These are phyloP conservation scores for Drosophila gaucha DNA, from an alignment of 2,888 invertebrate genomes.

Conservation along the genomic window DNA sequence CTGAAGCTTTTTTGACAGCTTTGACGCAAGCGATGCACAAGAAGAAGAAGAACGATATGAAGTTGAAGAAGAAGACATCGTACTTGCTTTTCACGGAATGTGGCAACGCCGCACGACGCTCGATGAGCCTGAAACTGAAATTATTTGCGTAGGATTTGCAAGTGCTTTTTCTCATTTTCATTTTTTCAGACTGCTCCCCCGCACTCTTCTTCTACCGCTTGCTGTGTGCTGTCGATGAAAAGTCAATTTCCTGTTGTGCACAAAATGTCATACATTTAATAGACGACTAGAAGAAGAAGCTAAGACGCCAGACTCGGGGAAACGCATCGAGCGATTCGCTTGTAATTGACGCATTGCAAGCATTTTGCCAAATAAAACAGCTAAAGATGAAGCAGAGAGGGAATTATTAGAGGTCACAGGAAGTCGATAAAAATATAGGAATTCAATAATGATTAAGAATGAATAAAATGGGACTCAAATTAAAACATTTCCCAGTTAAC, in stretches of 20 bases:
- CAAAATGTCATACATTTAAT: conserved; percentile 61
- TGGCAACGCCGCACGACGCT: conserved; percentile 68
- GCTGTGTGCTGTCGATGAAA: conserved; percentile 69
- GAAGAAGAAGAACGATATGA: conserved; percentile 1
- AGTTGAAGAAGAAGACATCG: conserved; percentile 14
- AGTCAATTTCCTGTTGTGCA: conserved; percentile 77
- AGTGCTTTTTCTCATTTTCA: conserved; percentile 1
- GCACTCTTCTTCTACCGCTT: conserved; percentile 9
- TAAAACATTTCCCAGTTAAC: too few relatives aligned
- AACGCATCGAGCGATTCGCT: conserved; percentile 32
- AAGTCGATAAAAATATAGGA: not conserved
- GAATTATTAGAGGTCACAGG: not conserved
- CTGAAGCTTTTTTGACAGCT: conserved; percentile 75
- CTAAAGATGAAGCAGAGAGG: not conserved
- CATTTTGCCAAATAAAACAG: conserved; percentile 35
- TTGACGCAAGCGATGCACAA: conserved; percentile 22
- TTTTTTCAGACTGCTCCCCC: conserved; percentile 2
- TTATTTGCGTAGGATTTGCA: conserved; percentile 68
- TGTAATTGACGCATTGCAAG: conserved; percentile 77
- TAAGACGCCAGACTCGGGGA: conserved; percentile 13
- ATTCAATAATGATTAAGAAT: too few relatives aligned
- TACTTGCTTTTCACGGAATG: conserved; percentile 48
- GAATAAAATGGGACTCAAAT: too few relatives aligned
- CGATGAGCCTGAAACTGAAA: conserved; percentile 58
- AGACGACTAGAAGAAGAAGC: not conserved